A percentile compares a stretch with the other conserved stretches of the same genome.
These are phyloP conservation scores for Reinhardtius hippoglossoides DNA, from an alignment of 2,113 vertebrate species.

Conservation along the genomic window DNA sequence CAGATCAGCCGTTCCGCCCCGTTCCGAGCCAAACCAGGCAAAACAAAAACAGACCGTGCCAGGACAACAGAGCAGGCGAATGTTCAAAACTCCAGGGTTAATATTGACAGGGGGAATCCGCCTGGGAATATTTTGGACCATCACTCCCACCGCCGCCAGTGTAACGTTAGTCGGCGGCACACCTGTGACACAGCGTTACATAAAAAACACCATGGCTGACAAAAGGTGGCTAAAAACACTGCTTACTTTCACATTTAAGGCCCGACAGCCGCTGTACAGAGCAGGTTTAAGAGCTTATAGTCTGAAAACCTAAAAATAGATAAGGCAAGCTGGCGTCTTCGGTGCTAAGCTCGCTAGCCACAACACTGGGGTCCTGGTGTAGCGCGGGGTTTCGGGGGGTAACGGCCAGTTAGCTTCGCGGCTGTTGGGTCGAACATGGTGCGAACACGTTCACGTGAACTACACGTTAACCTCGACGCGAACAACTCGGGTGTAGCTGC, in stretches of 20 bases:
- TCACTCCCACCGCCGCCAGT: too few species aligned
- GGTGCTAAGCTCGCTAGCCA: conserved; percentile 40
- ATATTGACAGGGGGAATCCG: conserved; percentile 18
- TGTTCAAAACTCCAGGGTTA: background rate
- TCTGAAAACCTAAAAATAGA: conserved; percentile 68
- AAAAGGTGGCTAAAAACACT: conserved; percentile 13
- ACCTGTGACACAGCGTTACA: conserved; percentile 47
- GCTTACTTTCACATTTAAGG: background rate
- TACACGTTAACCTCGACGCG: background rate
- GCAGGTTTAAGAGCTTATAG: conserved; percentile 65
- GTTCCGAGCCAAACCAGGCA: background rate
- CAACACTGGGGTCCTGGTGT: background rate
- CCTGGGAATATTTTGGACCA: background rate
- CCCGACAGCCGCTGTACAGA: conserved; percentile 7
- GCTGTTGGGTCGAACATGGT: background rate
- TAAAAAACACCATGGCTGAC: conserved; percentile 4
- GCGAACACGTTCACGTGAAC: background rate
- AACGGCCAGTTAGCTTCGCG: background rate
- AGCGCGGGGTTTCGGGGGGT: background rate
- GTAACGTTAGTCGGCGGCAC: conserved; percentile 22
- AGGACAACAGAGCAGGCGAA: too few species aligned
- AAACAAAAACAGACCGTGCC: background rate
- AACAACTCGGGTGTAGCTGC: background rate
- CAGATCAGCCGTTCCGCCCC: conserved; percentile 10
- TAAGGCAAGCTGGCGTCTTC: conserved; percentile 57